Percentiles rank a stretch among this genome's conserved stretches.
These are phyloP conservation scores for Rhadina sibilatrix DNA, from an alignment of 2,113 vertebrate species.

Conservation along the genomic window DNA sequence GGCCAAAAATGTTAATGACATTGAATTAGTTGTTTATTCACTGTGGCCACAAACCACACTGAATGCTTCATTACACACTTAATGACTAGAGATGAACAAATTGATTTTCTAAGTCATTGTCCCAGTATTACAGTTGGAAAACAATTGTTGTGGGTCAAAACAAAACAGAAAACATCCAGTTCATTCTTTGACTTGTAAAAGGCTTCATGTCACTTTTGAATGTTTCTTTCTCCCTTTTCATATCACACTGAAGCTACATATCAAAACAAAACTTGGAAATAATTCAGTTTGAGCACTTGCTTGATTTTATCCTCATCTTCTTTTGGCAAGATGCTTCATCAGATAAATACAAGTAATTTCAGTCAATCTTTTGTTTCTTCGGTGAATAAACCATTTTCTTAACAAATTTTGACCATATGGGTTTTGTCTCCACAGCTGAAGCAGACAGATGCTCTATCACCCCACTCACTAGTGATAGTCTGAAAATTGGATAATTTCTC, in stretches of 20 bases:
- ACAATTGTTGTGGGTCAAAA: not conserved
- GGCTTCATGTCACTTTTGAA: not conserved
- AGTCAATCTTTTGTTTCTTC: not conserved
- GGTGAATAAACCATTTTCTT: not conserved
- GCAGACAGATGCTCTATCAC: not conserved
- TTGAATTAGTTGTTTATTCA: slow-evolving; percentile 13
- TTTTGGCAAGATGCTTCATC: not conserved
- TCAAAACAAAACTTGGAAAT: not conserved
- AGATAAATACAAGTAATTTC: not conserved
- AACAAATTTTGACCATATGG: not conserved
- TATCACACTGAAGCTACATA: not conserved
- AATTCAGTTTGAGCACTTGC: not conserved
- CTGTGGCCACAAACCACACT: not conserved
- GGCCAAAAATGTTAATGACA: not conserved
- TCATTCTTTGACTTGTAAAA: not conserved
- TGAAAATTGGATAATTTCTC: not conserved
- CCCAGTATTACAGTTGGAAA: not conserved
- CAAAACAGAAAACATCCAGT: not conserved
- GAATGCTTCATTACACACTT: slow-evolving; percentile 11
- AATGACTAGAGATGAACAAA: not conserved
- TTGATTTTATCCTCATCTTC: not conserved
- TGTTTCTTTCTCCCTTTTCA: not conserved
- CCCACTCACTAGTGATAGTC: not conserved
- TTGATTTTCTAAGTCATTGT: not conserved
- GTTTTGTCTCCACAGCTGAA: not conserved